phyloP scores from a whole-genome alignment of 2,113 vertebrate species.

The Myiagra hebetior region DNA sequence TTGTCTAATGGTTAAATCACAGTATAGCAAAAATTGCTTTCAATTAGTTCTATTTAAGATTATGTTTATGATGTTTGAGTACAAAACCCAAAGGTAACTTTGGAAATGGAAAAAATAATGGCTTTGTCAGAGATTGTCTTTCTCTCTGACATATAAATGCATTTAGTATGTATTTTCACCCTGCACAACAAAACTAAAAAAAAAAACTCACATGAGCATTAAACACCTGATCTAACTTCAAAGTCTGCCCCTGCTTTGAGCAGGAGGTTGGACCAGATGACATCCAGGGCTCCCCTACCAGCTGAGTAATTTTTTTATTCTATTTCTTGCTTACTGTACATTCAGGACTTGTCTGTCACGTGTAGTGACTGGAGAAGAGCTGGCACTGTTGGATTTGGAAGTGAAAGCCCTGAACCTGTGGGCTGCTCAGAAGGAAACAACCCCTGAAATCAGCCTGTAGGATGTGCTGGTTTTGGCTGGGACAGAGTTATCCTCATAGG shows the following conservation, averaged over 20 bases:
- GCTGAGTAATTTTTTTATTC: neutral
- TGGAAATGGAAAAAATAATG: neutral
- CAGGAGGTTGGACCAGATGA: neutral
- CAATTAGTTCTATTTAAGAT: neutral
- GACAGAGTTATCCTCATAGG: rapidly evolving
- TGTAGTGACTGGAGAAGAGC: neutral
- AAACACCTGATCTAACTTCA: neutral
- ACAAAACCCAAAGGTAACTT: neutral
- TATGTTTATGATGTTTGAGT: neutral
- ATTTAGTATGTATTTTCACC: neutral
- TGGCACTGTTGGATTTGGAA: neutral
- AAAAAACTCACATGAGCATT: neutral
- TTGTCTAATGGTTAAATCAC: neutral
- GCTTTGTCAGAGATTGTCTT: neutral
- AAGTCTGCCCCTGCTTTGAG: neutral
- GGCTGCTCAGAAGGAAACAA: neutral
- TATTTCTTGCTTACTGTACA: neutral
- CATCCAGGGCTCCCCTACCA: neutral
- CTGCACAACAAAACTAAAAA: neutral
- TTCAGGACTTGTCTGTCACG: neutral
- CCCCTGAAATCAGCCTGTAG: neutral
- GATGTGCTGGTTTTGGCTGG: neutral
- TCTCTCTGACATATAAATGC: neutral
- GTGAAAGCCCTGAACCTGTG: neutral
- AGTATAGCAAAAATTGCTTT: neutral